phyloP scores from a whole-genome alignment of 2,888 invertebrate species.

The Campoplex nolae region DNA sequence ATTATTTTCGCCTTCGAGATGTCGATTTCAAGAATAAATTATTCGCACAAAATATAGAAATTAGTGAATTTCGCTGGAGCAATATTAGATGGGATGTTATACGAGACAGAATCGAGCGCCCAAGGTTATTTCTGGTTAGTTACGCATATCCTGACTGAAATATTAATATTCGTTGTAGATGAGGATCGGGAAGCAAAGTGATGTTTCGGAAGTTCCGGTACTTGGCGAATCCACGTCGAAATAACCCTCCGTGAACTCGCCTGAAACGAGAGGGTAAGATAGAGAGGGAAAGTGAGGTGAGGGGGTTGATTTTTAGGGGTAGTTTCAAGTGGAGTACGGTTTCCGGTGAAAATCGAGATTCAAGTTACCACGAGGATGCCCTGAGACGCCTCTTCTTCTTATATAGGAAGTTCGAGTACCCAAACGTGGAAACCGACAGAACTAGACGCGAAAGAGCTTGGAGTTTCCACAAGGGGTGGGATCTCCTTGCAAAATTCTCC shows the following conservation, averaged over 20 bases:
- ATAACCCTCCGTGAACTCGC: conserved; percentile 53
- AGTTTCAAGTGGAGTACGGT: conserved; percentile 42
- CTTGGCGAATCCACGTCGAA: conserved; percentile 46
- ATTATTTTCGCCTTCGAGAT: background rate
- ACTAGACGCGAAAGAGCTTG: conserved; percentile 45
- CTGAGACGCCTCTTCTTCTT: conserved; percentile 41
- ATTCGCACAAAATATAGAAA: conserved; percentile 75
- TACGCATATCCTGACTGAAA: conserved; percentile 69
- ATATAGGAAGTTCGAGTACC: conserved; percentile 45
- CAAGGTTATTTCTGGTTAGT: conserved; percentile 74
- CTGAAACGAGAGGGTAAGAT: background rate
- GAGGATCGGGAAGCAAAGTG: conserved; percentile 61
- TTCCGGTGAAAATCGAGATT: conserved; percentile 64
- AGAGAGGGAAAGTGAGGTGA: background rate
- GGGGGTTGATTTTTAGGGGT: conserved; percentile 13
- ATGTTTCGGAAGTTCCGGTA: conserved; percentile 57
- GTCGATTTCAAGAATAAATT: conserved; percentile 74
- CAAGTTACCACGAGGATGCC: conserved; percentile 62
- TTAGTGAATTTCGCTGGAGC: conserved; percentile 74
- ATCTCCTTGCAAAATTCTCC: conserved; percentile 55
- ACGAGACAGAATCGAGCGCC: conserved; percentile 52
- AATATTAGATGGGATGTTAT: conserved; percentile 33
- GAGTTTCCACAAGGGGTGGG: conserved; percentile 26
- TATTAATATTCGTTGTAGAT: conserved; percentile 70
- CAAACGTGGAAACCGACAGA: conserved; percentile 45